Conservation (phyloP, 92 coral and sea anemone genomes). For the Hydrozoanthus gracilis region DNA sequence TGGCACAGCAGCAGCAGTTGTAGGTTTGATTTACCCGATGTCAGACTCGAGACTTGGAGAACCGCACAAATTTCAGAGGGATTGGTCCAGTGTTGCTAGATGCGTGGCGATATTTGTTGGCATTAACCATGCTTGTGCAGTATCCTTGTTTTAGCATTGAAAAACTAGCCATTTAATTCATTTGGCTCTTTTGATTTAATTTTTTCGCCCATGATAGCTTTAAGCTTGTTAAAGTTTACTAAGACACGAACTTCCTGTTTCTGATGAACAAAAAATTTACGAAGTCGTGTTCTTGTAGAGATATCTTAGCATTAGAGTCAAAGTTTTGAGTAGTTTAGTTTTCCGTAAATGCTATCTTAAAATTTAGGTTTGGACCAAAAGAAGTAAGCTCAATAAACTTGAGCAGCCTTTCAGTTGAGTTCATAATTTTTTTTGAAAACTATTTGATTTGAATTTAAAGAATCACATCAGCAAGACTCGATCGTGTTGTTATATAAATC, state of each 20-base stretch:
- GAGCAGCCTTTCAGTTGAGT: too few relatives aligned
- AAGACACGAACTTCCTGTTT: conserved; percentile 17
- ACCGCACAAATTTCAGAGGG: conserved; percentile 91
- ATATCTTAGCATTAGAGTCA: too few relatives aligned
- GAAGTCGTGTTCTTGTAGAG: too few relatives aligned
- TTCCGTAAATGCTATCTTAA: too few relatives aligned
- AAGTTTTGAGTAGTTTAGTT: too few relatives aligned
- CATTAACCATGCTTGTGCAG: conserved; percentile 97
- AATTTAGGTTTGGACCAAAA: too few relatives aligned
- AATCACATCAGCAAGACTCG: too few relatives aligned
- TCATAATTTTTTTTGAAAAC: neutral
- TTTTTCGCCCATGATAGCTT: neutral
- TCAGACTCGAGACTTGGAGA: conserved; percentile 92
- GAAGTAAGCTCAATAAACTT: too few relatives aligned
- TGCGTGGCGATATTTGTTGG: conserved; percentile 95
- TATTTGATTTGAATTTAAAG: neutral
- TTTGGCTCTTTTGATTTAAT: neutral
- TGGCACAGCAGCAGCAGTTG: conserved; percentile 91
- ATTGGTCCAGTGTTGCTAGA: conserved; percentile 98
- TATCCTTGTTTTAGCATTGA: conserved; percentile 74
- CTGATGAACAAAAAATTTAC: neutral
- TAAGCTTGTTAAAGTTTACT: neutral
- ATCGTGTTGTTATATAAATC: too few relatives aligned
- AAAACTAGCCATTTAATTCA: neutral
- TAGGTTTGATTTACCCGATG: conserved; percentile 94